Base-by-base conservation (phyloP, 2,113 vertebrate species). In the Chaenocephalus aceratus region DNA sequence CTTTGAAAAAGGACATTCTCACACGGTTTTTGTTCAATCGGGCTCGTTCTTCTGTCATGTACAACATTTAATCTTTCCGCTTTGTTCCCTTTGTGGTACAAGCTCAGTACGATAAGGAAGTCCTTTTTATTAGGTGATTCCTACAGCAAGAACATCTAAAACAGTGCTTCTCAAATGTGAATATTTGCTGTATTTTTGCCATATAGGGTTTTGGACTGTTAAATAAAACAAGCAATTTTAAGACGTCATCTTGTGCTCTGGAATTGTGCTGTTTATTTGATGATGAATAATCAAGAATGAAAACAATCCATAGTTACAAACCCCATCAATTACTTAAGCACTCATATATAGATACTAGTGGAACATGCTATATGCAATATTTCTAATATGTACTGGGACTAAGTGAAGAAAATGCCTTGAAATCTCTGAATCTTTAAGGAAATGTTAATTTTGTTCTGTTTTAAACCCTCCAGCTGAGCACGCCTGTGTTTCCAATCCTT, bases 401-500 rank as follows among this genome's bases (percentile, higher is more conserved):
- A 30, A 30, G 26, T 30, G 26, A 3, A 30, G 26, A 30, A 30
- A 30, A 30, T 30, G 26, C 26, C 26, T 30, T 30, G 3, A 30
- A 30, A 30, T 3, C 26, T 30, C 26, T 30, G 26, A 30, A 30
- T 30, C 26, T 30, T 30, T 30, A 30, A 30, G 26, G 26, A 30
- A 30, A 30, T 30, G 26, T 30, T 30, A 3, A 30, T 30, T 30
- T 0, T 30, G 26, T 30, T 30, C 26, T 30, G 26, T 30, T 30
- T 30, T 3, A 30, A 30, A 30, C 26, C 63, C n/a, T 4, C 58
- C 62, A 99, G 98, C 96, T 0, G 97, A 98, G 76, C 97, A 98
- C 1, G 96, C 97, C 84, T 99, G 98, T 2, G 92, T 95, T 23
- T 99, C 98, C 80, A 93, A 96, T 85, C 98, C 98, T 0, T 99